phyloP scores from a whole-genome alignment of 37 sponge, comb jelly and placozoan genomes.

The Oopsacas minuta region DNA sequence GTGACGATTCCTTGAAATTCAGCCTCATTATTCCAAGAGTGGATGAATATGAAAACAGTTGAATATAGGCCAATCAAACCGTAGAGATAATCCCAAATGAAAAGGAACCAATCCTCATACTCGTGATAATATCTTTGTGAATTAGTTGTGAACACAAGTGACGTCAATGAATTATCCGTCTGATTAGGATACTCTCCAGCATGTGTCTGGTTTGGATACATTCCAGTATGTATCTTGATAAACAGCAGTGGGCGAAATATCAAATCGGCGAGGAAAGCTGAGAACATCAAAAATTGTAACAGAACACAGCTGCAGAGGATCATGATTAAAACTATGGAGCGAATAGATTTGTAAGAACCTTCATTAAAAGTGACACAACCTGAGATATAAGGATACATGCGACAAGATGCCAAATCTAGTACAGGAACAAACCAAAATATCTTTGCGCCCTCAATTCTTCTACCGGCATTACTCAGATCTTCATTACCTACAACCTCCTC shows the following conservation, averaged over 20 bases:
- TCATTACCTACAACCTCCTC: no score
- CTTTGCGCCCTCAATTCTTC: no score
- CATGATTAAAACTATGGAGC: neutral
- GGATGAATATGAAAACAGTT: neutral
- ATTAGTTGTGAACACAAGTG: no score
- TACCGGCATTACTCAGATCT: no score
- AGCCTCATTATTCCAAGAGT: neutral
- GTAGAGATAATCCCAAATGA: neutral
- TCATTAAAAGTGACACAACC: neutral
- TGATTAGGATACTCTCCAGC: no score
- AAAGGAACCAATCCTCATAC: neutral
- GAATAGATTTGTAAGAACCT: neutral
- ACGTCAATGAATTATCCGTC: no score
- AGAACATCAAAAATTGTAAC: neutral
- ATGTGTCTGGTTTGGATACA: no score
- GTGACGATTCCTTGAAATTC: neutral
- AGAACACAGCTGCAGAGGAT: neutral
- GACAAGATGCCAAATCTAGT: neutral
- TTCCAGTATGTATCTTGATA: neutral
- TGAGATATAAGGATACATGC: neutral
- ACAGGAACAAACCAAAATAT: neutral
- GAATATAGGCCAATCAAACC: neutral
- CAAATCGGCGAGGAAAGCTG: neutral
- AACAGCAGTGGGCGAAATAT: neutral
- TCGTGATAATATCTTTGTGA: neutral